Conservation (phyloP, 2,888 invertebrate species). For the Apoda limacodes region DNA sequence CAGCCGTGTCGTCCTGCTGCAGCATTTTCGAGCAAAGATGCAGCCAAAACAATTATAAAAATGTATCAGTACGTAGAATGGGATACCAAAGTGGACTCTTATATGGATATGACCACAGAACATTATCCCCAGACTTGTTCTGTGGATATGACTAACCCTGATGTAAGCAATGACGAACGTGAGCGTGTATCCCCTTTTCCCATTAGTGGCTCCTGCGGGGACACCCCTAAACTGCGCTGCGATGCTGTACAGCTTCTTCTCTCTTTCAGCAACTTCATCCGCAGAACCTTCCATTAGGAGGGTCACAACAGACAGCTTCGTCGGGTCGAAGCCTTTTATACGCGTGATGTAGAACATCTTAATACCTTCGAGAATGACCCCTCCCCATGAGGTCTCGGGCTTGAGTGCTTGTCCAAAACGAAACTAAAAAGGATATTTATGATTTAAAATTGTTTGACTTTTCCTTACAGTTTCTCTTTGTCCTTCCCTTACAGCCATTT, state of each 20-base stretch:
- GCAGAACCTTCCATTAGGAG: conserved; percentile 88
- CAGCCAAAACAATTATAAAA: too few relatives aligned
- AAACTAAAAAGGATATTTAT: too few relatives aligned
- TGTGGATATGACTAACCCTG: too few relatives aligned
- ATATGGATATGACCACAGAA: too few relatives aligned
- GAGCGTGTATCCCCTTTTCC: conserved; percentile 94
- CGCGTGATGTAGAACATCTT: conserved; percentile 90
- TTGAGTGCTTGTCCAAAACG: conserved; percentile 88
- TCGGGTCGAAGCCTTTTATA: conserved; percentile 86
- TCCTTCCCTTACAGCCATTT: too few relatives aligned
- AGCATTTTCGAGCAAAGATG: too few relatives aligned
- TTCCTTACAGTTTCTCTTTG: too few relatives aligned
- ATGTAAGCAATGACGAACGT: conserved; percentile 99
- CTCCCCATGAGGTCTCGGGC: conserved; percentile 70
- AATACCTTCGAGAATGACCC: conserved; percentile 79
- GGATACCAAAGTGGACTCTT: too few relatives aligned
- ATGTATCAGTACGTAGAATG: too few relatives aligned
- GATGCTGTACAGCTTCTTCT: conserved; percentile 79
- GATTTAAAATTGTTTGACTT: too few relatives aligned
- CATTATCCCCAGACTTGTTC: too few relatives aligned
- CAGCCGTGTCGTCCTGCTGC: too few relatives aligned
- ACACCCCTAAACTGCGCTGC: conserved; percentile 84
- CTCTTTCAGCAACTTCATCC: conserved; percentile 74
- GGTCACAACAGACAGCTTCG: conserved; percentile 90
- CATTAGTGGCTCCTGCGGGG: conserved; percentile 93